These are phyloP conservation scores for Dallia pectoralis DNA, from an alignment of 2,797 vertebrate species.

Conservation along the genomic window DNA sequence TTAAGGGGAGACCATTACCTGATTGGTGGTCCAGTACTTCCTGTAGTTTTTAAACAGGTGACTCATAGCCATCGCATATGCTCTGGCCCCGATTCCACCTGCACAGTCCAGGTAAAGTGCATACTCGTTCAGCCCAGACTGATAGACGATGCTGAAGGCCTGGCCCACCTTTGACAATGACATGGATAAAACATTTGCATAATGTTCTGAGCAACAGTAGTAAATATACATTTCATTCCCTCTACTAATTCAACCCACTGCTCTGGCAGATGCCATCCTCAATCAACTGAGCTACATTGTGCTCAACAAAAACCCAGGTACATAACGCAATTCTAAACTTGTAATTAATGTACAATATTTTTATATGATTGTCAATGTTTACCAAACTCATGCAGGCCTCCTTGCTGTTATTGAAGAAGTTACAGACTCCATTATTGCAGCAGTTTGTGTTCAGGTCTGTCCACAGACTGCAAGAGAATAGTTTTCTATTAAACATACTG, in stretches of 20 bases:
- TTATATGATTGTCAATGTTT: conserved; percentile 17
- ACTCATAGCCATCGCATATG: conserved; percentile 63
- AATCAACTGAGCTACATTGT: too few species aligned
- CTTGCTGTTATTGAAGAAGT: conserved; percentile 69
- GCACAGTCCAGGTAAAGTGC: conserved; percentile 76
- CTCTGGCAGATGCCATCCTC: too few species aligned
- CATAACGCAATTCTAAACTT: not conserved
- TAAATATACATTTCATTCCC: too few species aligned
- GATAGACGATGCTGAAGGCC: conserved; percentile 67
- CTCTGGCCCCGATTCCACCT: conserved; percentile 42
- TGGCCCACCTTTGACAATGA: conserved; percentile 57
- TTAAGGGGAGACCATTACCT: conserved; percentile 42
- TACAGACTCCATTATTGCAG: conserved; percentile 68
- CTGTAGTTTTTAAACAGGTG: conserved; percentile 67
- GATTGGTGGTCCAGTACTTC: conserved; percentile 23
- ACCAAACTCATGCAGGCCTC: conserved; percentile 58
- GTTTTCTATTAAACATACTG: not conserved
- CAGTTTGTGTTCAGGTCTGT: conserved; percentile 71
- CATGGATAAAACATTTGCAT: too few species aligned
- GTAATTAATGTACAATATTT: not conserved
- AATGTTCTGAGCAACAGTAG: too few species aligned
- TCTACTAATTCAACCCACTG: too few species aligned
- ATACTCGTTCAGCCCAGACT: conserved; percentile 72
- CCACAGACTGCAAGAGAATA: conserved; percentile 68
- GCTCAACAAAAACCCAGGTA: not conserved